Percentiles rank a stretch among this genome's conserved stretches.
These are phyloP conservation scores for Cervus canadensis DNA, from an alignment of 2,113 vertebrate species.

Conservation along the genomic window DNA sequence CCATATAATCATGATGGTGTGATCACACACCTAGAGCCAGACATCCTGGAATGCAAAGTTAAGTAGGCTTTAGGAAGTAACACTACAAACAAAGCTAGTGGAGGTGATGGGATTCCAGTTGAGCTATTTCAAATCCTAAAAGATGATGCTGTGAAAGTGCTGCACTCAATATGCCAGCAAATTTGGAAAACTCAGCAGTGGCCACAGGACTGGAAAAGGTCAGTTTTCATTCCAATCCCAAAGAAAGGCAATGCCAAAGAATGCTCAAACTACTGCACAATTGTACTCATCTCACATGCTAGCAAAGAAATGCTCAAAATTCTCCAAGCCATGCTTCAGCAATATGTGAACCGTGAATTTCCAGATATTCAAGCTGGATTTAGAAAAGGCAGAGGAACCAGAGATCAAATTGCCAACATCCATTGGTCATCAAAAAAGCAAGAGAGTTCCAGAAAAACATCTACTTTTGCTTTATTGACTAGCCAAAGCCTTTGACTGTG, in stretches of 20 bases:
- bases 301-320: background rate
- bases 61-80: background rate
- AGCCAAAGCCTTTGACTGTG: background rate
- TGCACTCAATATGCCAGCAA: background rate
- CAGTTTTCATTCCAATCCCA: background rate
- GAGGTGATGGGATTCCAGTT: background rate
- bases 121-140: background rate
- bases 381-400: background rate
- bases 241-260: background rate
- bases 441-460: no score
- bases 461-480: no score
- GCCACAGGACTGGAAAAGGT: background rate
- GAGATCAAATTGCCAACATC: no score
- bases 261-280: background rate
- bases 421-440: no score
- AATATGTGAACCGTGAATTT: fast-evolving
- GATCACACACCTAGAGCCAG: background rate
- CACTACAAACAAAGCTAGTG: fast-evolving
- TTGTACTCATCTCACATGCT: background rate
- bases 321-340: background rate
- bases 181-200: background rate
- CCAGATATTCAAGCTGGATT: background rate
- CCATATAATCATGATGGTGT: fast-evolving
- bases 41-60: background rate
- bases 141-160: background rate